These are phyloP conservation scores for Syngnathus typhle DNA, from an alignment of 2,113 vertebrate genomes.

Conservation along the genomic window DNA sequence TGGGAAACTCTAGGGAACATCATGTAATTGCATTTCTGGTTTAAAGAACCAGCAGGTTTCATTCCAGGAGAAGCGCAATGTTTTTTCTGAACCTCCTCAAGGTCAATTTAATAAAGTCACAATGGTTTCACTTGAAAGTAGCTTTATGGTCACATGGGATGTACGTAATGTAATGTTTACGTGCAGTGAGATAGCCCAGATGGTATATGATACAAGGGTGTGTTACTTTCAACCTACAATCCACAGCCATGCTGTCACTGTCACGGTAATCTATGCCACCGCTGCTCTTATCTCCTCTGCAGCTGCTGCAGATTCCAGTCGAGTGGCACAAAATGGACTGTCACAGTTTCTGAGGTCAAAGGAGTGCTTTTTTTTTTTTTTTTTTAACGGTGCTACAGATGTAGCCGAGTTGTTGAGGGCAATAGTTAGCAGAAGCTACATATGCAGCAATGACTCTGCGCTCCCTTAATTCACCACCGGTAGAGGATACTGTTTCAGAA, in stretches of 20 bases:
- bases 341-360: constrained; percentile 18
- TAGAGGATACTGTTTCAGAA: constrained; percentile 5
- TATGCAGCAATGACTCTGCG: constrained; percentile 36
- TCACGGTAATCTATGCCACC: constrained; percentile 29
- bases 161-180: neutral
- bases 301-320: constrained; percentile 42
- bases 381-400: constrained; percentile 8
- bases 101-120: neutral
- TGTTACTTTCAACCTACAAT: neutral
- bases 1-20: neutral
- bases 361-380: constrained; percentile 20
- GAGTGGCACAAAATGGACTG: constrained; percentile 1
- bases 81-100: neutral
- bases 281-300: constrained; percentile 41
- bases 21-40: neutral
- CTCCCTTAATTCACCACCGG: constrained; percentile 26
- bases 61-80: neutral
- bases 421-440: neutral
- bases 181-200: neutral
- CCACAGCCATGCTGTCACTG: constrained; percentile 14
- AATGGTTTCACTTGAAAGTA: neutral
- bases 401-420: constrained; percentile 6
- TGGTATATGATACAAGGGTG: neutral
- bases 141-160: neutral
- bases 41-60: neutral